These are phyloP conservation scores for Sphaerophoria rueppellii DNA, from an alignment of 2,888 invertebrate species.

Conservation along the genomic window DNA sequence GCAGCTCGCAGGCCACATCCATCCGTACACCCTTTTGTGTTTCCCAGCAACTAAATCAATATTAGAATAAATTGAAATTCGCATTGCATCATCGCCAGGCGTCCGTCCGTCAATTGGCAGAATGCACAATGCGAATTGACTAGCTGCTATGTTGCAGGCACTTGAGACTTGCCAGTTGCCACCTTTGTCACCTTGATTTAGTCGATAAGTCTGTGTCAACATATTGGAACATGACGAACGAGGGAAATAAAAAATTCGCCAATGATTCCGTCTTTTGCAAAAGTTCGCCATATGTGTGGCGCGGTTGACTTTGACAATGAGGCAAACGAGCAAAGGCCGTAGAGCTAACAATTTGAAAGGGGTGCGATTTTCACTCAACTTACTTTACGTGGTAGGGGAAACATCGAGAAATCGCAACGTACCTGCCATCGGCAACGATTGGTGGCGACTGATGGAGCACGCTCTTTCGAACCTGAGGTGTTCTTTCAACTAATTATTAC, in stretches of 20 bases:
- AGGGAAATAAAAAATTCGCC: background rate
- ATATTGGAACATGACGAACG: constrained; percentile 8
- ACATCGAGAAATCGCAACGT: too few species aligned
- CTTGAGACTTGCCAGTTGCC: background rate
- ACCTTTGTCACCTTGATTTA: constrained; percentile 27
- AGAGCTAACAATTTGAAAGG: background rate
- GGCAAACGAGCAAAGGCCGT: background rate
- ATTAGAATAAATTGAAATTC: constrained; percentile 54
- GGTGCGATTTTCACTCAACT: background rate
- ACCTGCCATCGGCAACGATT: background rate
- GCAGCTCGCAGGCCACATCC: background rate
- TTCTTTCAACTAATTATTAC: constrained; percentile 44
- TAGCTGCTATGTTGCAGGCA: background rate
- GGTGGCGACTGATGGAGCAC: background rate
- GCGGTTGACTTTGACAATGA: background rate
- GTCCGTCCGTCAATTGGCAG: constrained; percentile 10
- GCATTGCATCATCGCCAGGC: constrained; percentile 46
- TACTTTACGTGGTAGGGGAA: too few species aligned
- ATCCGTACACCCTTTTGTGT: background rate
- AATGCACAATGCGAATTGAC: constrained; percentile 17
- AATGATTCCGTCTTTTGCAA: constrained; percentile 22
- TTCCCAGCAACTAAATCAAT: constrained; percentile 33
- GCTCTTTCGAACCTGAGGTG: constrained; percentile 40
- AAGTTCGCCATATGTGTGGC: background rate
- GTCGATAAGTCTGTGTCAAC: constrained; percentile 61